These are phyloP conservation scores for Hyppa rectilinea DNA, from an alignment of 2,888 invertebrate genomes.

Conservation along the genomic window DNA sequence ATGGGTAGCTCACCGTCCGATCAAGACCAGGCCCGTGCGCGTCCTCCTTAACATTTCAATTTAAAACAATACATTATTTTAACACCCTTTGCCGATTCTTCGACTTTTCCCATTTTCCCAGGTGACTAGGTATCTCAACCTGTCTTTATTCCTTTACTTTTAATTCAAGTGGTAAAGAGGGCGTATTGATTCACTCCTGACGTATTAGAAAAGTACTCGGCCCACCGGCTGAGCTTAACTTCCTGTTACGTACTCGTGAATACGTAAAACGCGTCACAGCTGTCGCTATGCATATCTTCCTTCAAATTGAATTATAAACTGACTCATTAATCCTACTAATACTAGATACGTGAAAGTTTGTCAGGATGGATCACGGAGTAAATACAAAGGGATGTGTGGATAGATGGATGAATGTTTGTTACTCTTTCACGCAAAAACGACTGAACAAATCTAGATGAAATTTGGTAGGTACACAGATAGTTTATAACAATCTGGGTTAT, in stretches of 20 bases:
- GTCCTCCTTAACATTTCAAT: not conserved
- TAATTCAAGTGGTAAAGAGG: too few relatives aligned
- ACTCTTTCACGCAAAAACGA: too few relatives aligned
- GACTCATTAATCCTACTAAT: not conserved
- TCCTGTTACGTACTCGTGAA: conserved; percentile 39
- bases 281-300: not conserved
- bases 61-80: not conserved
- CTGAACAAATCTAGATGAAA: too few relatives aligned
- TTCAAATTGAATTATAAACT: not conserved
- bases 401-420: too few relatives aligned
- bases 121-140: too few relatives aligned
- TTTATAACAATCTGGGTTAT: too few relatives aligned
- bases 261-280: not conserved
- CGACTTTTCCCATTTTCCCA: not conserved
- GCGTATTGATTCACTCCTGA: conserved; percentile 5
- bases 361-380: too few relatives aligned
- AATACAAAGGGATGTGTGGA: too few relatives aligned
- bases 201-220: conserved; percentile 10
- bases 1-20: too few relatives aligned
- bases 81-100: not conserved
- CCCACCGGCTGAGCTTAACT: not conserved
- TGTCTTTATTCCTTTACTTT: not conserved
- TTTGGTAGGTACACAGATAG: too few relatives aligned
- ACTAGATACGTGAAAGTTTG: too few relatives aligned
- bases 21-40: too few relatives aligned